phyloP scores from a whole-genome alignment of 2,113 vertebrate genomes.

The Macrotis lagotis region DNA sequence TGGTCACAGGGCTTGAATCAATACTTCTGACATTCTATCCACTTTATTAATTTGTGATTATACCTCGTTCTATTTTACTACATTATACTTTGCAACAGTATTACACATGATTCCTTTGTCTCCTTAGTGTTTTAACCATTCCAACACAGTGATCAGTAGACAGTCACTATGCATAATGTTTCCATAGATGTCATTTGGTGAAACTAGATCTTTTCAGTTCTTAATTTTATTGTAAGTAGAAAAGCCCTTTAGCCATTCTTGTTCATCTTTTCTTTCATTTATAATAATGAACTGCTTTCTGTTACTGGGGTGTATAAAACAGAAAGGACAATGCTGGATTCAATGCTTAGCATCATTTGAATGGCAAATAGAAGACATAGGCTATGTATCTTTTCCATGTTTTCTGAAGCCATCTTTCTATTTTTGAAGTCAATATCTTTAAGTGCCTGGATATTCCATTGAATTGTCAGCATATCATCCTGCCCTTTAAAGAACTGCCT shows the following conservation, averaged over 20 bases:
- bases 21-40: neutral
- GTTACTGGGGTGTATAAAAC: conserved; percentile 42
- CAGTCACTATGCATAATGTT: conserved; percentile 78
- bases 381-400: neutral
- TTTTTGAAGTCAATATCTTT: conserved; percentile 30
- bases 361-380: conserved; percentile 41
- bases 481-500: conserved; percentile 56
- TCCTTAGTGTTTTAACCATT: conserved; percentile 66
- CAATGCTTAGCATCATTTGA: neutral
- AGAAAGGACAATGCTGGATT: conserved; percentile 49
- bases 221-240: conserved; percentile 77
- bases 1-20: neutral
- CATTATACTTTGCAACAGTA: conserved; percentile 32
- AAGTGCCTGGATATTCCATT: neutral
- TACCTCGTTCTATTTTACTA: conserved; percentile 55
- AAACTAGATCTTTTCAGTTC: conserved; percentile 78
- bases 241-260: conserved; percentile 79
- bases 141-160: conserved; percentile 68
- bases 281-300: conserved; percentile 71
- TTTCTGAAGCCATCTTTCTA: neutral
- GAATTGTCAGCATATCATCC: conserved; percentile 22
- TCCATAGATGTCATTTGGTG: conserved; percentile 76
- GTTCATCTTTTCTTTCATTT: conserved; percentile 72
- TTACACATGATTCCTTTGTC: conserved; percentile 58
- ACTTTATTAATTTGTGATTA: conserved; percentile 23